Conservation (phyloP, 1,140 invertebrate species). For the Euwallacea similis region DNA sequence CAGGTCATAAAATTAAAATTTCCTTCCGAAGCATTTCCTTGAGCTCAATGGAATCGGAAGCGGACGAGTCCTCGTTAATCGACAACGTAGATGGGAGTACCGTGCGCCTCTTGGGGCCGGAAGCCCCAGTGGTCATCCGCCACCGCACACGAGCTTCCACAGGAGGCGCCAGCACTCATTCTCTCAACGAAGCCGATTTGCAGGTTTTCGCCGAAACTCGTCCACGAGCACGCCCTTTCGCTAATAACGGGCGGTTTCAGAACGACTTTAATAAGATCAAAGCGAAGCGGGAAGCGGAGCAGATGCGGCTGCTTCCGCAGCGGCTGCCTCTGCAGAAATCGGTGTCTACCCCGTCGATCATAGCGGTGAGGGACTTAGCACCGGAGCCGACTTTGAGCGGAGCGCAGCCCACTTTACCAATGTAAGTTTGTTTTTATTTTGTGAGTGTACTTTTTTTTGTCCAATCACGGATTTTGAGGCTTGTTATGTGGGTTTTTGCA, state of each 20-base stretch:
- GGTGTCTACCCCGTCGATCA: conserved; percentile 85
- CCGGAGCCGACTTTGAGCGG: conserved; percentile 50
- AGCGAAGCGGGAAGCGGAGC: conserved; percentile 63
- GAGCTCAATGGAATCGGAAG: conserved; percentile 73
- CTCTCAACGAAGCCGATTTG: conserved; percentile 80
- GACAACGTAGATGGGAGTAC: conserved; percentile 58
- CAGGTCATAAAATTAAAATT: neutral
- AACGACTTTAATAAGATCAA: conserved; percentile 61
- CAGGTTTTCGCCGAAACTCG: conserved; percentile 60
- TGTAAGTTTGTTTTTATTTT: conserved; percentile 51
- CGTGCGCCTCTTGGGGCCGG: conserved; percentile 54
- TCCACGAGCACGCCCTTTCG: conserved; percentile 33
- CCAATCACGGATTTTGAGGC: too few relatives aligned
- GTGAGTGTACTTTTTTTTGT: conserved; percentile 1
- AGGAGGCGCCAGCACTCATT: conserved; percentile 78
- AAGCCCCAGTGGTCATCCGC: conserved; percentile 46
- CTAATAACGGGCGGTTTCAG: conserved; percentile 45
- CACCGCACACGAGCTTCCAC: conserved; percentile 47
- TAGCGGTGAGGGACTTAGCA: conserved; percentile 64
- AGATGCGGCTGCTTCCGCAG: conserved; percentile 64
- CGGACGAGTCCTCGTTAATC: conserved; percentile 61
- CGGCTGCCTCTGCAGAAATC: conserved; percentile 85
- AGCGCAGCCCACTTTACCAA: conserved; percentile 54
- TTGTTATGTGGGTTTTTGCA: neutral
- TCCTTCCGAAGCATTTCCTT: conserved; percentile 63